These are phyloP conservation scores for Romanogobio albipinnatus DNA, from an alignment of 2,113 vertebrate genomes.

Conservation along the genomic window DNA sequence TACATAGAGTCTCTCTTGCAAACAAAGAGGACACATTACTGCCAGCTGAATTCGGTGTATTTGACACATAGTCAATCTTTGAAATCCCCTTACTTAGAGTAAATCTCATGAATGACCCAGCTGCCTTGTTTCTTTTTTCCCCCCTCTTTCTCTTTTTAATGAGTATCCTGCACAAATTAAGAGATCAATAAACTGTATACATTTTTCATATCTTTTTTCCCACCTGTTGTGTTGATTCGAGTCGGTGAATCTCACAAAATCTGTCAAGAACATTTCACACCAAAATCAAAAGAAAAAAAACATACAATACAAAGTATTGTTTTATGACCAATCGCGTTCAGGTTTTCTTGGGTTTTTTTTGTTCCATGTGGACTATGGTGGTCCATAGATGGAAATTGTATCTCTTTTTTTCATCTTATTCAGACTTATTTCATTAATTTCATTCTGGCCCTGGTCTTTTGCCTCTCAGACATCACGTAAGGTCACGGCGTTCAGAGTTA, in stretches of 20 bases:
- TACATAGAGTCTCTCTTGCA: conserved; percentile 46
- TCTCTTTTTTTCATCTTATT: not conserved
- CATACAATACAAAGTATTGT: not conserved
- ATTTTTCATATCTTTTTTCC: not conserved
- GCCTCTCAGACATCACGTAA: conserved; percentile 26
- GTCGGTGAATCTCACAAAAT: not conserved
- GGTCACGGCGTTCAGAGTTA: conserved; percentile 1
- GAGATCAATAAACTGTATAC: not conserved
- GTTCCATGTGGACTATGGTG: not conserved
- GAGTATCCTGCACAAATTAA: not conserved
- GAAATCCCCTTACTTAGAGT: conserved; percentile 51
- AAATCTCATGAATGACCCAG: conserved; percentile 58
- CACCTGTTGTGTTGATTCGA: not conserved
- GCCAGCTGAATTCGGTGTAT: conserved; percentile 55
- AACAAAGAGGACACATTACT: conserved; percentile 52
- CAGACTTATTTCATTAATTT: not conserved
- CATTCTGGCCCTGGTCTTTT: conserved; percentile 20
- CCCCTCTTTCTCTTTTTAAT: not conserved
- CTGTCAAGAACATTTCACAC: not conserved
- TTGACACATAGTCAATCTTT: conserved; percentile 58
- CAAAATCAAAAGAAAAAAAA: not conserved
- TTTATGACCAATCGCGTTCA: not conserved
- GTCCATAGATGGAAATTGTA: not conserved
- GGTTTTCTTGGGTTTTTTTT: too few species aligned
- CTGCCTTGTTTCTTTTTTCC: not conserved